Conservation (phyloP, 2,888 invertebrate species). For the Troilus luridus region DNA sequence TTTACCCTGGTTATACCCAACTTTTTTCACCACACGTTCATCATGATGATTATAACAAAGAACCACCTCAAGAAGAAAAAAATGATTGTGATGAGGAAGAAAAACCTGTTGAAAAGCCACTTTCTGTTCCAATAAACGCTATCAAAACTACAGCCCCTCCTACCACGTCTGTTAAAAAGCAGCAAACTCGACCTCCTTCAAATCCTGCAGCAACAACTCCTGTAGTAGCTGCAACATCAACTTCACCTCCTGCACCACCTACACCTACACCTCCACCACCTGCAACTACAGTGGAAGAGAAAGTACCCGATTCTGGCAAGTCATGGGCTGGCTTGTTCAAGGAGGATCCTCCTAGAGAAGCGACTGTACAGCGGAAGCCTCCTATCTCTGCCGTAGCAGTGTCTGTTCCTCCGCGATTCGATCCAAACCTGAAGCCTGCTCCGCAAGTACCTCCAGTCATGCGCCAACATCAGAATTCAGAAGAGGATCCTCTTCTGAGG, state of each 20-base stretch:
- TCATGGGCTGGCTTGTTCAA: constrained; percentile 70
- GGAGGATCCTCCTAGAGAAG: constrained; percentile 57
- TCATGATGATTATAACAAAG: constrained; percentile 47
- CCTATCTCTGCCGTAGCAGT: constrained; percentile 57
- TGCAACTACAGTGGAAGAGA: constrained; percentile 2
- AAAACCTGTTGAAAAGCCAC: constrained; percentile 57
- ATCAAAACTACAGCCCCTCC: constrained; percentile 61
- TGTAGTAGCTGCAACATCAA: constrained; percentile 68
- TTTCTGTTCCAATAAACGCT: constrained; percentile 57
- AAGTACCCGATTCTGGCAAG: constrained; percentile 63
- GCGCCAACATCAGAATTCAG: constrained; percentile 40
- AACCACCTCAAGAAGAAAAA: constrained; percentile 53
- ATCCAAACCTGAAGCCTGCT: constrained; percentile 40
- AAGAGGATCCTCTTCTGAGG: constrained; percentile 78
- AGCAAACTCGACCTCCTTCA: constrained; percentile 44
- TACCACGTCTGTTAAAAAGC: constrained; percentile 46
- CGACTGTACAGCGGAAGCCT: constrained; percentile 44
- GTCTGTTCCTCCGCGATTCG: constrained; percentile 50
- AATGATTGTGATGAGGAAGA: constrained; percentile 53
- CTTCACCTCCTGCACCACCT: constrained; percentile 69
- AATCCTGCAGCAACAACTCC: constrained; percentile 69
- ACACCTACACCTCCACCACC: constrained; percentile 67
- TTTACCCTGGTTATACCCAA: constrained; percentile 56
- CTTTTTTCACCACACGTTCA: constrained; percentile 61
- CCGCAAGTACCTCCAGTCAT: constrained; percentile 29